Evolutionary conservation across 2,797 vertebrate genomes (phyloP), one percentile per base, ranked within the genome.

Genomic region (Scolopax rusticola): DNA sequence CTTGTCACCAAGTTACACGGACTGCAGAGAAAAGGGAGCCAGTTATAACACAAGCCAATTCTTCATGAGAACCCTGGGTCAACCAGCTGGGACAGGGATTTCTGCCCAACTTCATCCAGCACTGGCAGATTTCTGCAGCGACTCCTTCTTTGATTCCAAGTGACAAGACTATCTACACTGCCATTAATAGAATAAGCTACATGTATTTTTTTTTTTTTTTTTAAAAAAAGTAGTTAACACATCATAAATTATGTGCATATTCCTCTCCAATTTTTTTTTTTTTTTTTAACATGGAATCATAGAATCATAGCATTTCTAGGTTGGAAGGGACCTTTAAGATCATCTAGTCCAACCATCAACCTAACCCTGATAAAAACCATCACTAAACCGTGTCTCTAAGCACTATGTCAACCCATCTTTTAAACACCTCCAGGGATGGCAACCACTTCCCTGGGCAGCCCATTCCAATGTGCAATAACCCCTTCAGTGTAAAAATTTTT

Each of bases 171-270:
- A 69, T 54, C 67, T 48, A 73, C 32, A 73, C 9, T 84, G 77
- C 51, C 80, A 59, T 76, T 94, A 94, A 92, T 41, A 93, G 90
- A 92, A 76, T 63, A 87, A 87, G 54, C 23, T 84, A 75, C 38
- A 45, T 3, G 50, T 12, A 11, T 41, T 12, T 40, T 41, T 16
- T 16, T 43, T 17, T 43, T 43, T 43, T 43, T 43, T 41, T 41
- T 8, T 2, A 17, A 41, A 41, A 41, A 83, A 57, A 40, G 12
- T 3, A n/a, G 43, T 48, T 56, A 63, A 45, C 25, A 68, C 25
- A 61, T 76, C 0, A 0, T 69, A 91, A 77, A 57, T 32, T 16
- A 61, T 32, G 27, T 33, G 24, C 21, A 20, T 50, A 50, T 61
- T 90, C 16, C 51, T 60, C 59, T 75, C 28, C 38, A 24, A 11